Evolutionary conservation across 1,140 invertebrate genomes (phyloP).

Genomic region (Diprion similis): DNA sequence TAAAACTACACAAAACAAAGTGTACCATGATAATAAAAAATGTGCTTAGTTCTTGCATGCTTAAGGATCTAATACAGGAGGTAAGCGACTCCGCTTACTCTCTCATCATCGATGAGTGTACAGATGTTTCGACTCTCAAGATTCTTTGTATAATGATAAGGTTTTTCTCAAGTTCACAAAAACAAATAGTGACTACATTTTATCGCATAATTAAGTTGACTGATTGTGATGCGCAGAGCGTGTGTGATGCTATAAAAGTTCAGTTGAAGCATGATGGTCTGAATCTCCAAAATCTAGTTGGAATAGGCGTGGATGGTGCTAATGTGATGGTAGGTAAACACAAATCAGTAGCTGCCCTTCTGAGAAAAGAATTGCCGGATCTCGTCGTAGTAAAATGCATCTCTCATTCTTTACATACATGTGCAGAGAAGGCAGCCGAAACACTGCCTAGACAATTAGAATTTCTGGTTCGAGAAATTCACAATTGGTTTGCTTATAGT

Average conservation of each 20-base stretch:
- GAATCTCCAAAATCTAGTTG: conserved; percentile 14
- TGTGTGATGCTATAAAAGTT: conserved; percentile 13
- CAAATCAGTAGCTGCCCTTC: conserved; percentile 27
- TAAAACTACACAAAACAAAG: conserved; percentile 8
- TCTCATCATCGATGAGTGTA: not conserved
- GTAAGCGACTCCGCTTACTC: conserved; percentile 5
- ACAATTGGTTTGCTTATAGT: conserved; percentile 40
- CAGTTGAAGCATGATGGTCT: conserved; percentile 12
- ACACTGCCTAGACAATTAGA: conserved; percentile 28
- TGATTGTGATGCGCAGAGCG: conserved; percentile 15
- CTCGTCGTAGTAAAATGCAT: conserved; percentile 27
- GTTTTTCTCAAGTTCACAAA: not conserved
- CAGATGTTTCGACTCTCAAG: not conserved
- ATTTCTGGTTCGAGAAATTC: conserved; percentile 37
- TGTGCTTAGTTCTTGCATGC: conserved; percentile 19
- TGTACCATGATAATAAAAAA: conserved; percentile 23
- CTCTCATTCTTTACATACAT: conserved; percentile 24
- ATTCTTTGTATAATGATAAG: not conserved
- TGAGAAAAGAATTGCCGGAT: conserved; percentile 21
- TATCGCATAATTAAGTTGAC: conserved; percentile 19
- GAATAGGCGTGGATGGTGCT: conserved; percentile 30
- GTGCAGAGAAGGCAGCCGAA: conserved; percentile 26
- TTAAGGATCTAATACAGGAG: conserved; percentile 22
- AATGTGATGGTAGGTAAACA: conserved; percentile 29
- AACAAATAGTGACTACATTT: conserved; percentile 28